Evolutionary conservation across 2,797 vertebrate species (phyloP).

Genomic region (Brachyalestes nurse): DNA sequence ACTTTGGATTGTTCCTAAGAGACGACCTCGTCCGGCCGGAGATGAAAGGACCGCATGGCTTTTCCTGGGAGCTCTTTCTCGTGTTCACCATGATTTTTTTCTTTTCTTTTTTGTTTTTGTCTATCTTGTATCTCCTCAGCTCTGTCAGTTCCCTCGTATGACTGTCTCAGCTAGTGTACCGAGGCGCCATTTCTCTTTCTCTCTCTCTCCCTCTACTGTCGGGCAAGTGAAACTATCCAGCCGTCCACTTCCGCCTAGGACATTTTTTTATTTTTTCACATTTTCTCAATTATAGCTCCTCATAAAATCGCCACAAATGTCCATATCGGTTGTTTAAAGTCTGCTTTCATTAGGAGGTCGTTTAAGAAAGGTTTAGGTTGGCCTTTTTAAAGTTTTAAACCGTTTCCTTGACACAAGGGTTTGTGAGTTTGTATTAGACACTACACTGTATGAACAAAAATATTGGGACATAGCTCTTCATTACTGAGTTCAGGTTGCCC

Average conservation of each 20-base stretch:
- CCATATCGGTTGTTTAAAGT: not conserved
- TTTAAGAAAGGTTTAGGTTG: not conserved
- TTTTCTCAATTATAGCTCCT: not conserved
- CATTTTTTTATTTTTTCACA: not conserved
- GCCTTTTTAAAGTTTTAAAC: not conserved
- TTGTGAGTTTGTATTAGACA: too few relatives aligned
- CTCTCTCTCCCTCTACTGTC: slow-evolving; percentile 62
- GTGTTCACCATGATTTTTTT: slow-evolving; percentile 90
- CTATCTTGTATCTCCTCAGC: slow-evolving; percentile 61
- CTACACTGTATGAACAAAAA: too few relatives aligned
- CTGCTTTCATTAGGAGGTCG: not conserved
- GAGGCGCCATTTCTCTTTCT: slow-evolving; percentile 83
- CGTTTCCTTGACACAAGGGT: not conserved
- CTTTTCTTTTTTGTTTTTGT: slow-evolving; percentile 35
- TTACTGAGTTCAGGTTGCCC: too few relatives aligned
- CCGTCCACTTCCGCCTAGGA: slow-evolving; percentile 49
- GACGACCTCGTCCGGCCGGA: slow-evolving; percentile 84
- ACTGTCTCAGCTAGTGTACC: slow-evolving; percentile 78
- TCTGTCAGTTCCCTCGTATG: slow-evolving; percentile 72
- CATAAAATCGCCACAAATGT: not conserved
- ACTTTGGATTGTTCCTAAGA: slow-evolving; percentile 74
- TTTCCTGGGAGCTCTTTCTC: slow-evolving; percentile 84
- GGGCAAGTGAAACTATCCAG: slow-evolving; percentile 39
- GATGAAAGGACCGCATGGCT: slow-evolving; percentile 73
- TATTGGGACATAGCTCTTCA: too few relatives aligned